Evolutionary conservation across 2,888 invertebrate species (phyloP), one percentile per base, ranked within the genome.

Genomic region (Aphidoletes aphidimyza): DNA sequence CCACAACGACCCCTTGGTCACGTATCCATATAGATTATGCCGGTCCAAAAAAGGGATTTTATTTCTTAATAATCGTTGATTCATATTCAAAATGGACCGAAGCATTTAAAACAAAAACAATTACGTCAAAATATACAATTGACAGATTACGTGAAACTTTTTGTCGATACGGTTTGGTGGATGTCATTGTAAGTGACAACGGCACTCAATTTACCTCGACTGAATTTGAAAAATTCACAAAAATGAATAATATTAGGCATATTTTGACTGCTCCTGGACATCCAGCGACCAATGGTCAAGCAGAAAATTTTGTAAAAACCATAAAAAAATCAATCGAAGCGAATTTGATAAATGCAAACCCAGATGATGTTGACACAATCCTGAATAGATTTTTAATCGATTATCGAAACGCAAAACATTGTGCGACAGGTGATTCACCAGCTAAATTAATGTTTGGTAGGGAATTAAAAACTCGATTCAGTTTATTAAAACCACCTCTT

Each of bases 21-120:
- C 86, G 90, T 26, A 86, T 90, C 5, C 90, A 91, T 86, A 87
- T 89, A n/a, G 90, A 91, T 86, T 90, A 89, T 87, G 89, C 89
- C 17, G 90, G 90, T 19, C 89, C 89, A 39, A 85, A 88, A 45
- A 59, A 87, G 8, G 87, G 87, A 5, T 85, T 85, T 8, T 87
- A 87, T 86, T 88, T 88, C 84, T 85, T 89, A 3, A 86, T 90
- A 26, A 86, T 90, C 1, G 87, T 89, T 3, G 90, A 90, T 86
- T 87, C 89, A 0, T 87, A 87, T 86, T 89, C 89, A 0, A 90
- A 90, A 86, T 91, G 89, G 89, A 30, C 37, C 5, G 84, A 84
- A 54, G 45, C 54, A 34, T 84, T 84, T 14, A 36, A 26, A 22
- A 84, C 49, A 22, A 54, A 34, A 84, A 54, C 30, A 14, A 84